Evolutionary conservation across 2,888 invertebrate genomes (phyloP).

Genomic region (Cynaeus angustus): DNA sequence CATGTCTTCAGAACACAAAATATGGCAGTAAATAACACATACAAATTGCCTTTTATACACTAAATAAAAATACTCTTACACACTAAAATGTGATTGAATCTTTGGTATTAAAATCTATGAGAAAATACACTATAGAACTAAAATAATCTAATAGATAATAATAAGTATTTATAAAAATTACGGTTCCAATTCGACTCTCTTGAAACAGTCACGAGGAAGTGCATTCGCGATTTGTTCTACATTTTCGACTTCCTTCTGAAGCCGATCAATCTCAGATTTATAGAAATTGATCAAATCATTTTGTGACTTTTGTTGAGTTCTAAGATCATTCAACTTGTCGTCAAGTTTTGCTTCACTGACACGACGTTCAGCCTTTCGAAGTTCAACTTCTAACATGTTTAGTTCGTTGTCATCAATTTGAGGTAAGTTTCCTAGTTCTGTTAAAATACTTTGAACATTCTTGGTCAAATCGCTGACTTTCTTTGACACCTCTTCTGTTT

Average conservation of each 20-base stretch:
- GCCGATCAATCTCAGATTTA: constrained; percentile 81
- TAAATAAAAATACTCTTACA: constrained; percentile 28
- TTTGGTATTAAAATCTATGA: constrained; percentile 50
- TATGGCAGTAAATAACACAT: constrained; percentile 43
- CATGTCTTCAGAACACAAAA: constrained; percentile 43
- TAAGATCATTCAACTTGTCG: constrained; percentile 82
- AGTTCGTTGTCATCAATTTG: constrained; percentile 82
- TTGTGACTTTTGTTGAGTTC: constrained; percentile 75
- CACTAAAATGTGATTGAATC: constrained; percentile 41
- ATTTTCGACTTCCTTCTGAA: constrained; percentile 86
- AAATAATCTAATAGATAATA: constrained; percentile 32
- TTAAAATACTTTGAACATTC: constrained; percentile 85
- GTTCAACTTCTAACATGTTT: constrained; percentile 76
- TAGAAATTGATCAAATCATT: constrained; percentile 85
- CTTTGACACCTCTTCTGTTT: constrained; percentile 85
- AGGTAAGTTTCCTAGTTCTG: constrained; percentile 83
- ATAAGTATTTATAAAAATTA: constrained; percentile 60
- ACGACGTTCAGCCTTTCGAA: constrained; percentile 81
- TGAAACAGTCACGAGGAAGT: constrained; percentile 87
- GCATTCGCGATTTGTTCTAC: constrained; percentile 86
- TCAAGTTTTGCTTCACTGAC: constrained; percentile 84
- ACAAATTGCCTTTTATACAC: constrained; percentile 23
- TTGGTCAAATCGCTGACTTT: constrained; percentile 87
- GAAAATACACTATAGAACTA: constrained; percentile 35
- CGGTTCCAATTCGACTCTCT: constrained; percentile 84